Percentiles rank a stretch among this genome's conserved stretches.
These are phyloP conservation scores for Antedon mediterranea DNA, from an alignment of 53 echinoderm and acorn worm species.

Conservation along the genomic window DNA sequence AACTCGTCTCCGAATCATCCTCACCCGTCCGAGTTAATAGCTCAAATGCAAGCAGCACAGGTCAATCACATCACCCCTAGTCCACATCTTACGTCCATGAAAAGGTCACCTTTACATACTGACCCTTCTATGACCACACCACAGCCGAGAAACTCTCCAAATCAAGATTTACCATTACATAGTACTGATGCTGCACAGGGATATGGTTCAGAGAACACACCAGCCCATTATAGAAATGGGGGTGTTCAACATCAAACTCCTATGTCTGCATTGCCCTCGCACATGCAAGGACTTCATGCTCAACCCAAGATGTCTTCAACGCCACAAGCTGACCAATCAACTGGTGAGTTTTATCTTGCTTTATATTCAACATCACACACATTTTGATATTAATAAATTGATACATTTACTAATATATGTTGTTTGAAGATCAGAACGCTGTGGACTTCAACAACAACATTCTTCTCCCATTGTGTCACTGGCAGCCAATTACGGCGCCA, in stretches of 20 bases:
- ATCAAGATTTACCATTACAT: not conserved
- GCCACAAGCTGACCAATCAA: conserved; percentile 30
- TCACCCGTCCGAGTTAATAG: not conserved
- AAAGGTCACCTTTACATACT: not conserved
- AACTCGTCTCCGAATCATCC: conserved; percentile 2
- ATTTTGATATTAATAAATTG: not conserved
- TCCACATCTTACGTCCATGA: conserved; percentile 3
- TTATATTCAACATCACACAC: not conserved
- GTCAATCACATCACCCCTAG: not conserved
- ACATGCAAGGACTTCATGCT: conserved; percentile 35
- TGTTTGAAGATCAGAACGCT: no score
- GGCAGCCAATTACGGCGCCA: no score
- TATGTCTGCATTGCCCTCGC: conserved; percentile 29
- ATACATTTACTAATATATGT: no score
- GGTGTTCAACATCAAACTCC: conserved; percentile 11
- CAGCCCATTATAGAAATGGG: not conserved
- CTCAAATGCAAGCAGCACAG: not conserved
- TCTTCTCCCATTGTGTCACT: no score
- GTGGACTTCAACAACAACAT: no score
- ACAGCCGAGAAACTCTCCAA: conserved; percentile 10
- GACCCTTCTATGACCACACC: conserved; percentile 2
- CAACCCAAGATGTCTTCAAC: conserved; percentile 71
- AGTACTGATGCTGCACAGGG: conserved; percentile 4
- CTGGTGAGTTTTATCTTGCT: conserved; percentile 20
- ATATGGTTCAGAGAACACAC: conserved; percentile 3